Conservation (phyloP, 1,140 invertebrate species). For the Lepidurus apus region DNA sequence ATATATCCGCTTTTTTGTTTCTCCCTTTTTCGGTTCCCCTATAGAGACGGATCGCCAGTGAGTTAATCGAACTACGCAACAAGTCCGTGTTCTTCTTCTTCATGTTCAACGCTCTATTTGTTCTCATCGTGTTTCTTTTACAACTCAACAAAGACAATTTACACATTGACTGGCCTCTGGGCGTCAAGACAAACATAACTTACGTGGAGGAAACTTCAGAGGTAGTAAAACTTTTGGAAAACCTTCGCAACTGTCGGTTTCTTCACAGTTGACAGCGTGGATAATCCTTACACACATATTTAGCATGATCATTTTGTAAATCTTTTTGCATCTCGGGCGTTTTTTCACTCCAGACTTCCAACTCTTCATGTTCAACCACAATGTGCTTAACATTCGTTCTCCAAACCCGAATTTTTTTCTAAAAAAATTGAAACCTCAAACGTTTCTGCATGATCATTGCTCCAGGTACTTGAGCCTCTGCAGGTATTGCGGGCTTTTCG, state of each 20-base stretch:
- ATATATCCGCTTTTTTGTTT: constrained; percentile 26
- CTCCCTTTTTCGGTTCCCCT: constrained; percentile 32
- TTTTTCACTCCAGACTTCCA: no score
- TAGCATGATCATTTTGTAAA: no score
- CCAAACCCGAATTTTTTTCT: no score
- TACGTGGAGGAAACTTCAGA: constrained; percentile 83
- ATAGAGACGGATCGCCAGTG: constrained; percentile 76
- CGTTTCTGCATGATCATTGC: no score
- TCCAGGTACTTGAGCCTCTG: no score
- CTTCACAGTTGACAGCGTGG: no score
- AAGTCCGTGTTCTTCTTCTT: constrained; percentile 96
- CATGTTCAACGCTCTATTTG: constrained; percentile 99
- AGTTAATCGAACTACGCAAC: constrained; percentile 88
- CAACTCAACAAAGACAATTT: constrained; percentile 96
- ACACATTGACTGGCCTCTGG: constrained; percentile 89
- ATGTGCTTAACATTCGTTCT: no score
- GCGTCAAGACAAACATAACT: constrained; percentile 89
- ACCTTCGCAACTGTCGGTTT: neutral
- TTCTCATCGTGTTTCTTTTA: constrained; percentile 95
- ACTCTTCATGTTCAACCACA: no score
- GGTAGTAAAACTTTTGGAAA: constrained; percentile 51
- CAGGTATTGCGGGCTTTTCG: no score
- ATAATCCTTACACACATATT: no score
- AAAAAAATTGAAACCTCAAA: no score
- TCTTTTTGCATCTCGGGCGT: no score